Evolutionary conservation across 1,140 invertebrate genomes (phyloP).

Genomic region (Drosophila ficusphila): DNA sequence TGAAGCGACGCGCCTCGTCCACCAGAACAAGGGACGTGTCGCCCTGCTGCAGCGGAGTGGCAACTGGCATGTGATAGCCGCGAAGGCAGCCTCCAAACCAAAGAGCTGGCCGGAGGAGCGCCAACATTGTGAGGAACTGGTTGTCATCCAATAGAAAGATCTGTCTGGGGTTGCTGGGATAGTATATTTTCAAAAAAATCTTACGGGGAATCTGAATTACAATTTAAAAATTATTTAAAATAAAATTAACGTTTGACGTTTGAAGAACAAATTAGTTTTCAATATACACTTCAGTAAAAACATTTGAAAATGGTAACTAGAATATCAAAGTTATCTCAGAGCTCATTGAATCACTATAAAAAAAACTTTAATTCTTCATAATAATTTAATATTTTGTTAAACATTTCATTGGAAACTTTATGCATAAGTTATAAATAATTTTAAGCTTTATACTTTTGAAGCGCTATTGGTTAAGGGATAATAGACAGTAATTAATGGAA

Average conservation of each 20-base stretch:
- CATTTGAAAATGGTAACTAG: too few species aligned
- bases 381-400: neutral
- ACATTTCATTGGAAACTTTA: neutral
- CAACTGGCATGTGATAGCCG: conserved; percentile 1
- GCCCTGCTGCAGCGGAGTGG: neutral
- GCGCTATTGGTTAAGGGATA: neutral
- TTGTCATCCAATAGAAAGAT: conserved; percentile 1
- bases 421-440: neutral
- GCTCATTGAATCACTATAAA: too few species aligned
- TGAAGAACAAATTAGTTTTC: too few species aligned
- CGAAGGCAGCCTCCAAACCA: neutral
- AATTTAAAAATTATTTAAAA: conserved; percentile 14
- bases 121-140: neutral
- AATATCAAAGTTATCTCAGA: too few species aligned
- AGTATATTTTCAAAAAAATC: conserved; percentile 20
- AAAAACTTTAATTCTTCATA: too few species aligned
- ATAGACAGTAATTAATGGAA: neutral
- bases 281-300: too few species aligned
- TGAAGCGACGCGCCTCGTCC: conserved; percentile 89
- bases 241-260: neutral
- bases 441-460: neutral
- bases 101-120: neutral
- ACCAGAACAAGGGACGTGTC: conserved; percentile 81
- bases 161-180: conserved; percentile 31
- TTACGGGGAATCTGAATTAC: neutral